phyloP scores from a whole-genome alignment of 2,113 vertebrate genomes.

The Phocoena sinus region DNA sequence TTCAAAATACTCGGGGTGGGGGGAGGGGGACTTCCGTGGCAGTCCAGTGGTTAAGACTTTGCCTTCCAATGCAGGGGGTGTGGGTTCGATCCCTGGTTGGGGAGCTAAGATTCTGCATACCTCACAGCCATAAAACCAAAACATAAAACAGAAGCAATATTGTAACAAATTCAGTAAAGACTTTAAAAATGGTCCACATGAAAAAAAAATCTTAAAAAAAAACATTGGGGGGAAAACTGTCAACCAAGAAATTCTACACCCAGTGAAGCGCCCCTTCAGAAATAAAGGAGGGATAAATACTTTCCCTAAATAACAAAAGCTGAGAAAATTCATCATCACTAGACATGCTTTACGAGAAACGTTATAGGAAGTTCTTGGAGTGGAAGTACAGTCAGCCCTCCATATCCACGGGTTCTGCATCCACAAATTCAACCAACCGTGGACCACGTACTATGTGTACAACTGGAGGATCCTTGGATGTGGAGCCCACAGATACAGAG shows the following conservation, averaged over 20 bases:
- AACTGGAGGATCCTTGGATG: background rate
- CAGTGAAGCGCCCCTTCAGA: background rate
- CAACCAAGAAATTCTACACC: background rate
- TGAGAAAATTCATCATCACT: background rate
- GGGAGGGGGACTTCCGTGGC: no score
- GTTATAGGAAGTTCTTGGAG: background rate
- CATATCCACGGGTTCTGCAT: background rate
- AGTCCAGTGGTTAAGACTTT: no score
- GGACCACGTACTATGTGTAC: background rate
- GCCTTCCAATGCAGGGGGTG: no score
- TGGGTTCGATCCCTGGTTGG: no score
- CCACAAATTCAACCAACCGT: background rate
- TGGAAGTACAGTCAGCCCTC: background rate
- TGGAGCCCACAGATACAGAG: background rate
- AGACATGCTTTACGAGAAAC: background rate
- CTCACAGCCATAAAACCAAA: no score
- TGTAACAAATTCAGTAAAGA: no score
- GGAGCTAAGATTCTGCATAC: no score
- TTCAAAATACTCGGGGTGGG: background rate
- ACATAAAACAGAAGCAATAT: no score
- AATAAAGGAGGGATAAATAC: background rate
- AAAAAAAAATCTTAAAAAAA: no score
- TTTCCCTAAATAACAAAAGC: background rate
- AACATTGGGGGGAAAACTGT: background rate
- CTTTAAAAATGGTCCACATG: no score